These are phyloP conservation scores for Ageneiosus marmoratus DNA, from an alignment of 2,113 vertebrate species.

Conservation along the genomic window DNA sequence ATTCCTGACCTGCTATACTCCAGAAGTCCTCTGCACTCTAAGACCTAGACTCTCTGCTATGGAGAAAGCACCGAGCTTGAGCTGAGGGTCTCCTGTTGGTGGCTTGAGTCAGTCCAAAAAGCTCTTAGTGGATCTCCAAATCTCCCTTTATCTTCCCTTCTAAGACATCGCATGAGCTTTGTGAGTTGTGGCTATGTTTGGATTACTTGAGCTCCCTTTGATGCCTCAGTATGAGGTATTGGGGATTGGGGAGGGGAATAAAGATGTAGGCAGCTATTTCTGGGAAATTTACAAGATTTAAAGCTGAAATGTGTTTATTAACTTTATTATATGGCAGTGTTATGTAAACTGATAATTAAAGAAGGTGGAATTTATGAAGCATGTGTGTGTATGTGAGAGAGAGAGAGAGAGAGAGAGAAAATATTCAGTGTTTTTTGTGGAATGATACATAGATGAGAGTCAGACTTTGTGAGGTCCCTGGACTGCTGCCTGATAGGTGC, in stretches of 20 bases:
- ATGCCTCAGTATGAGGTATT: conserved; percentile 35
- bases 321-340: conserved; percentile 73
- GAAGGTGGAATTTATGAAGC: conserved; percentile 70
- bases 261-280: conserved; percentile 23
- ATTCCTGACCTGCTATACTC: conserved; percentile 76
- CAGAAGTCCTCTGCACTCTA: conserved; percentile 64
- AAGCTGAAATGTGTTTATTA: conserved; percentile 74
- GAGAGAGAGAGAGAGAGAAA: conserved; percentile 62
- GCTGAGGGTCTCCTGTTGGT: conserved; percentile 61
- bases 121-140: conserved; percentile 63
- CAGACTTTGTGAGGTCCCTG: conserved; percentile 64
- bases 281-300: conserved; percentile 71
- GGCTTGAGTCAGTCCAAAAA: conserved; percentile 65
- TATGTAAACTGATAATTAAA: conserved; percentile 75
- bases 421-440: conserved; percentile 69
- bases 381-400: conserved; percentile 50
- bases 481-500: conserved; percentile 72
- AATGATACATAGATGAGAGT: conserved; percentile 65
- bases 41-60: conserved; percentile 3
- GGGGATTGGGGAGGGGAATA: conserved; percentile 26
- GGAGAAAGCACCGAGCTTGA: conserved; percentile 18
- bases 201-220: conserved; percentile 57
- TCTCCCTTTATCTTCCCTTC: conserved; percentile 56
- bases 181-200: conserved; percentile 45
- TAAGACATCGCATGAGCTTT: conserved; percentile 54